These are phyloP conservation scores for Poeciliopsis turneri DNA, from an alignment of 2,797 vertebrate genomes.

Conservation along the genomic window DNA sequence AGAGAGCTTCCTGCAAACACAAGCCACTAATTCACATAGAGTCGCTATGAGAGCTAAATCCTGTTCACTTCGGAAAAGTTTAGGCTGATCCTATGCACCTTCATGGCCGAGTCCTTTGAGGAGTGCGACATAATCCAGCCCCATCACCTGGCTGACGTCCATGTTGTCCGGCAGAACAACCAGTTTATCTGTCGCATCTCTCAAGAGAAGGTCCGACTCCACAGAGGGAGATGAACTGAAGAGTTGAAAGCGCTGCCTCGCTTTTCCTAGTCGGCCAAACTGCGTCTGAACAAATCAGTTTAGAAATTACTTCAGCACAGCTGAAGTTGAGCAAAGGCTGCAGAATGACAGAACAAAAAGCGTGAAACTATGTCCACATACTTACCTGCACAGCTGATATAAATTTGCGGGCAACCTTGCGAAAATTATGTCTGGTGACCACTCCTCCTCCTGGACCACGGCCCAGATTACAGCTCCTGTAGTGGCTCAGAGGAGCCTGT, in stretches of 20 bases:
- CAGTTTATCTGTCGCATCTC: slow-evolving; percentile 83
- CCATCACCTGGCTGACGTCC: slow-evolving; percentile 87
- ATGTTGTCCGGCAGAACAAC: slow-evolving; percentile 78
- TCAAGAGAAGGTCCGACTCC: slow-evolving; percentile 87
- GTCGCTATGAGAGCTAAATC: slow-evolving; percentile 18
- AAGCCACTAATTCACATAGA: background rate
- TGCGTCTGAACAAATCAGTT: slow-evolving; percentile 70
- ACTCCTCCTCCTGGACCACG: slow-evolving; percentile 84
- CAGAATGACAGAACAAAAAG: background rate
- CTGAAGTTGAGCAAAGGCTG: background rate
- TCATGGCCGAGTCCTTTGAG: slow-evolving; percentile 93
- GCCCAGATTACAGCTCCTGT: slow-evolving; percentile 86
- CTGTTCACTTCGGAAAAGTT: background rate
- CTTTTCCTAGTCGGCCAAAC: slow-evolving; percentile 85
- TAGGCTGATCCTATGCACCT: slow-evolving; percentile 73
- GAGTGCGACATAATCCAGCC: slow-evolving; percentile 90
- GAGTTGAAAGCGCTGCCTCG: slow-evolving; percentile 84
- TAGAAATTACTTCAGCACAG: background rate
- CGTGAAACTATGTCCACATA: background rate
- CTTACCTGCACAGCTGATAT: slow-evolving; percentile 81
- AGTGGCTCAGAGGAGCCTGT: slow-evolving; percentile 80
- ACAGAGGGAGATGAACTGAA: slow-evolving; percentile 84
- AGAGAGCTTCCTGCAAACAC: slow-evolving; percentile 86
- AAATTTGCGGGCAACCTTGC: slow-evolving; percentile 85
- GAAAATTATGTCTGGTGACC: slow-evolving; percentile 84